Percentiles rank a stretch among this genome's conserved stretches.
Evolutionary conservation across 1,140 invertebrate genomes (phyloP).

Genomic region (Spodoptera litura): DNA sequence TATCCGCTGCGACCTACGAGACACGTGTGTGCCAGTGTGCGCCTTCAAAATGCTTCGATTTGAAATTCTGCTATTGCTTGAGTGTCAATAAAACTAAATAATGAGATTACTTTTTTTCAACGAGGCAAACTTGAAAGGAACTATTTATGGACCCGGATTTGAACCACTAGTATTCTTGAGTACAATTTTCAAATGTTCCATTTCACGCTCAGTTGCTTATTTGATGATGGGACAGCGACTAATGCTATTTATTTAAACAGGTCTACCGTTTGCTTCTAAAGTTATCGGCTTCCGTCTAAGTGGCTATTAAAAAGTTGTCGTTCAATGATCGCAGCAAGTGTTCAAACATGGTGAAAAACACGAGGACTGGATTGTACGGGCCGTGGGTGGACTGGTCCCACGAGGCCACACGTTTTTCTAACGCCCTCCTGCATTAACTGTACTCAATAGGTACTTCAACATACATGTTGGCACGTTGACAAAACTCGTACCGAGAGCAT

Average conservation of each 20-base stretch:
- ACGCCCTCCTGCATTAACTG: slow-evolving; percentile 75
- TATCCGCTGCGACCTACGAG: slow-evolving; percentile 8
- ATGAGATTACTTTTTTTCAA: neutral
- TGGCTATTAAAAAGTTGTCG: slow-evolving; percentile 13
- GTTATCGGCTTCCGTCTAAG: slow-evolving; percentile 11
- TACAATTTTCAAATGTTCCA: neutral
- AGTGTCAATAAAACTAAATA: slow-evolving; percentile 4
- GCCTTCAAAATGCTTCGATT: slow-evolving; percentile 2
- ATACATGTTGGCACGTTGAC: slow-evolving; percentile 31
- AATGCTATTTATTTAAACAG: neutral
- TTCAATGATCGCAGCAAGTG: slow-evolving; percentile 29
- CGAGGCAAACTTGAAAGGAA: neutral
- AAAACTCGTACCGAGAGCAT: slow-evolving; percentile 13
- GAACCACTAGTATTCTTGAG: neutral
- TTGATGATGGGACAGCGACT: neutral
- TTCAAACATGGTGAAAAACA: slow-evolving; percentile 52
- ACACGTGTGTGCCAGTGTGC: slow-evolving; percentile 1
- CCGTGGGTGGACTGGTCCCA: slow-evolving; percentile 78
- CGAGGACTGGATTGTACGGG: slow-evolving; percentile 44
- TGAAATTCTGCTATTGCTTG: slow-evolving; percentile 8
- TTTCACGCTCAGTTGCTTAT: neutral
- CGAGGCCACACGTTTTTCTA: slow-evolving; percentile 69
- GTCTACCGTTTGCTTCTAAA: neutral
- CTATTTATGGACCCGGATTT: neutral
- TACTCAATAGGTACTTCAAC: slow-evolving; percentile 57